These are phyloP conservation scores for Myxocyprinus asiaticus DNA, from an alignment of 2,113 vertebrate species.

Conservation along the genomic window DNA sequence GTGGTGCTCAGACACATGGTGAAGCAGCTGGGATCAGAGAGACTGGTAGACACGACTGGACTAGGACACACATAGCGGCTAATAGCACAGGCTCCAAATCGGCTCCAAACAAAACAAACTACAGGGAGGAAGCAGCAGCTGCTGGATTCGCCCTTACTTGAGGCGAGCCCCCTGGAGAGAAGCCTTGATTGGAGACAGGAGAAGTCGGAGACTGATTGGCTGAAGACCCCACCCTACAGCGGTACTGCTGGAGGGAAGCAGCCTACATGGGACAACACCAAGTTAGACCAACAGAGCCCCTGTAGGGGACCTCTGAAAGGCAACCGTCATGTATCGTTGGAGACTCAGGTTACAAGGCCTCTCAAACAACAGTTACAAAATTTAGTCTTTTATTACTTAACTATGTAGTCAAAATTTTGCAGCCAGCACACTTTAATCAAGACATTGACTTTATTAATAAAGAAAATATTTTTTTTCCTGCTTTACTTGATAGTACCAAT, in stretches of 20 bases:
- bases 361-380: background rate
- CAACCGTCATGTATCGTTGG: background rate
- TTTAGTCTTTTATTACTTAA: background rate
- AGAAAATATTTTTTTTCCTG: no score
- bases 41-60: conserved; percentile 31
- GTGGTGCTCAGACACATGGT: conserved; percentile 38
- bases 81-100: conserved; percentile 32
- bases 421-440: background rate
- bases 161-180: conserved; percentile 98
- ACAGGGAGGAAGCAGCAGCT: conserved; percentile 62
- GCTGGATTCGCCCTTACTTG: conserved; percentile 88
- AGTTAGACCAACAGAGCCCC: conserved; percentile 66
- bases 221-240: conserved; percentile 95
- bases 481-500: no score
- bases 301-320: conserved; percentile 30
- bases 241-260: conserved; percentile 97
- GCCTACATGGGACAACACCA: conserved; percentile 72
- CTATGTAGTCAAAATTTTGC: background rate
- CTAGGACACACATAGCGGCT: conserved; percentile 34
- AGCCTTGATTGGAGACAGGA: conserved; percentile 99
- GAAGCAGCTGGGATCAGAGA: conserved; percentile 32
- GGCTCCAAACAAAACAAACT: conserved; percentile 43
- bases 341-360: conserved; percentile 2
- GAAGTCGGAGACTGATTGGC: conserved; percentile 99
- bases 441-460: background rate